Base-by-base conservation (phyloP, 2,888 invertebrate genomes). In the Tethea ocularis region DNA sequence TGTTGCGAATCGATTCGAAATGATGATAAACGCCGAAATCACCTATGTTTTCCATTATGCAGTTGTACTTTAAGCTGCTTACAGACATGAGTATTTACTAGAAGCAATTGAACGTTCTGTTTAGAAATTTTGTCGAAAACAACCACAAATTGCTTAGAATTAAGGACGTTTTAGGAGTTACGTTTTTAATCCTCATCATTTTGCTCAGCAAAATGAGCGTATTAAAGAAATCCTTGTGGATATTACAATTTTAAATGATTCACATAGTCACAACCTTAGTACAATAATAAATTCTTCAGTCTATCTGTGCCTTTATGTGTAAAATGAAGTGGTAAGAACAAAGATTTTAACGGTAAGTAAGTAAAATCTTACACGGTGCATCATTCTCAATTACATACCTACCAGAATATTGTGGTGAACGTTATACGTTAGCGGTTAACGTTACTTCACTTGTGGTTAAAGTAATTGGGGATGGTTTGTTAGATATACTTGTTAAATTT, bases 1-100 rank as follows among this genome's bases (percentile, higher is more conserved):
- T 87, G 78, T 87, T 87, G 86, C 84, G 70, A 76, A 77, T 75
- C 75, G 86, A 87, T 88, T 82, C 68, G 74, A 78, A 74, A 71
- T 71, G 70, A 71, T 75, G 88, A 89, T 87, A 87, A 82, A 77
- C 71, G 68, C 63, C 57, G 57, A 62, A 69, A 69, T 73, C 72
- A 68, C 61, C 62, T 74, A 76, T 73, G 75, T 73, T 79, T 72
- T 20, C 69, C 73, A 70, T 73, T 69, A 36, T 33, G 20, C 36
- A 33, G 33, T 54, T 54, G 54, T 33, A 22, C 22, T 29, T 46
- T 20, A 46, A 20, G 46, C 20, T 46, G 1, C 10, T 46, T 20
- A 20, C 46, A 46, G 46, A 46, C 20, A n/a, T 7, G 41, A 17
- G 17, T 38, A n/a, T 41, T 41, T 6, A n/a, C 38, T 38, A n/a